These are phyloP conservation scores for Galagoides demidoff DNA, from an alignment of 2,797 vertebrate genomes.

Conservation along the genomic window DNA sequence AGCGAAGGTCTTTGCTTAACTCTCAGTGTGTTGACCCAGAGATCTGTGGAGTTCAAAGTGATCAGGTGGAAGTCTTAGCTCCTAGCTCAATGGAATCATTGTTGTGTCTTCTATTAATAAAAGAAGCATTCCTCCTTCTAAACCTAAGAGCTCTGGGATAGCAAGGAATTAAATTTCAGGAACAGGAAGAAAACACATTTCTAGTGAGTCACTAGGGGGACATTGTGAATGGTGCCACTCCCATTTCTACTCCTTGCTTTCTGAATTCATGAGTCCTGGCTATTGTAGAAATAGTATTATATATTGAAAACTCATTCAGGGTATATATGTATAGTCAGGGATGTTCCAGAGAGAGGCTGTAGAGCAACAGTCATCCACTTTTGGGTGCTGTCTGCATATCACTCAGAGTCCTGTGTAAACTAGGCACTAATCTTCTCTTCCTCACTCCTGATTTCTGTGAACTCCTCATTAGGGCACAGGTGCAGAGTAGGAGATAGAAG, in stretches of 20 bases:
- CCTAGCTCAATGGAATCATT: neutral
- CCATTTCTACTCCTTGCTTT: neutral
- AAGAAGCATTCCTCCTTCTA: neutral
- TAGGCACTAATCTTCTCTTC: neutral
- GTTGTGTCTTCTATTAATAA: neutral
- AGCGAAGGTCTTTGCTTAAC: no score
- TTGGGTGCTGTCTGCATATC: neutral
- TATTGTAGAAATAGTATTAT: neutral
- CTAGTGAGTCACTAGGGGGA: no score
- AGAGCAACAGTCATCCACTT: neutral
- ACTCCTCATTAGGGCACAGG: neutral
- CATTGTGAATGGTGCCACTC: neutral
- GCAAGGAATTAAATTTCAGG: neutral
- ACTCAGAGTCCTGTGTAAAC: neutral
- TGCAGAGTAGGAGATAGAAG: neutral
- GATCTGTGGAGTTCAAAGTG: no score
- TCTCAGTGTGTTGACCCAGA: neutral
- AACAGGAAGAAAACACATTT: neutral
- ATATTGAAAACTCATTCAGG: neutral
- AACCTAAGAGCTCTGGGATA: neutral
- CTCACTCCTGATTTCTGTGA: neutral
- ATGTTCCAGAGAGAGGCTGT: neutral
- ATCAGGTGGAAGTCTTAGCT: neutral
- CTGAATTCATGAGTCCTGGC: neutral
- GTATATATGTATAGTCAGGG: neutral